Percentiles rank a stretch among this genome's conserved stretches.
Evolutionary conservation across 2,888 invertebrate species (phyloP).

Genomic region (Augiades crinisus): DNA sequence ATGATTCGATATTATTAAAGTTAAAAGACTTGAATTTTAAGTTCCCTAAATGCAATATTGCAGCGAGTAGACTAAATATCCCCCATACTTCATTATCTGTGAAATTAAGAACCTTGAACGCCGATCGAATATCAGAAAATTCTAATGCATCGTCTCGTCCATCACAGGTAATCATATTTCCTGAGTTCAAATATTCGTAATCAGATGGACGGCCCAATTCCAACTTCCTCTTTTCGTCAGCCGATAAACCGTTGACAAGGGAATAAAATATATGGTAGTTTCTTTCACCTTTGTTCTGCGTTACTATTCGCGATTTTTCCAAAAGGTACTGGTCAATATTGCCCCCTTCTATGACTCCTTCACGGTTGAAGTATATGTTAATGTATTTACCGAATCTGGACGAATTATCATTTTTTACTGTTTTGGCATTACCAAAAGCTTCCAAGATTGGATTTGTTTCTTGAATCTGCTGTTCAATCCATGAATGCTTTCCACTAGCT

Average conservation of each 20-base stretch:
- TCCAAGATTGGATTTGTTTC: conserved; percentile 98
- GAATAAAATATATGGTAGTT: conserved; percentile 99
- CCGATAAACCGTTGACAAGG: conserved; percentile 90
- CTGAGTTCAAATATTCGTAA: conserved; percentile 92
- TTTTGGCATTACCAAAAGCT: conserved; percentile 98
- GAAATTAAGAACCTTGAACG: conserved; percentile 96
- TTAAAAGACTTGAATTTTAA: conserved; percentile 89
- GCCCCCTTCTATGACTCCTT: conserved; percentile 95
- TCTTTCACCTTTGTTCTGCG: conserved; percentile 93
- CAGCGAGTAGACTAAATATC: conserved; percentile 91
- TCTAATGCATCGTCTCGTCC: conserved; percentile 92
- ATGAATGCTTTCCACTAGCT: conserved; percentile 96
- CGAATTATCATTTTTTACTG: conserved; percentile 97
- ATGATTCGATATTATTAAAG: conserved; percentile 92
- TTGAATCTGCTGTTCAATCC: conserved; percentile 98
- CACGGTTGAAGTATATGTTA: conserved; percentile 91
- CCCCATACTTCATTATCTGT: conserved; percentile 91
- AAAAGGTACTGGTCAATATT: conserved; percentile 96
- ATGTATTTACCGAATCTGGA: conserved; percentile 98
- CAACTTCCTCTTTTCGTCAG: conserved; percentile 89
- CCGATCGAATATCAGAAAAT: conserved; percentile 93
- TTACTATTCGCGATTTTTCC: conserved; percentile 96
- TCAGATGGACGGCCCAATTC: conserved; percentile 87
- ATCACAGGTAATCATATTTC: conserved; percentile 88
- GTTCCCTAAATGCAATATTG: conserved; percentile 96